These are phyloP conservation scores for Luidia sarsii DNA, from an alignment of 53 echinoderm and acorn worm species.

Conservation along the genomic window DNA sequence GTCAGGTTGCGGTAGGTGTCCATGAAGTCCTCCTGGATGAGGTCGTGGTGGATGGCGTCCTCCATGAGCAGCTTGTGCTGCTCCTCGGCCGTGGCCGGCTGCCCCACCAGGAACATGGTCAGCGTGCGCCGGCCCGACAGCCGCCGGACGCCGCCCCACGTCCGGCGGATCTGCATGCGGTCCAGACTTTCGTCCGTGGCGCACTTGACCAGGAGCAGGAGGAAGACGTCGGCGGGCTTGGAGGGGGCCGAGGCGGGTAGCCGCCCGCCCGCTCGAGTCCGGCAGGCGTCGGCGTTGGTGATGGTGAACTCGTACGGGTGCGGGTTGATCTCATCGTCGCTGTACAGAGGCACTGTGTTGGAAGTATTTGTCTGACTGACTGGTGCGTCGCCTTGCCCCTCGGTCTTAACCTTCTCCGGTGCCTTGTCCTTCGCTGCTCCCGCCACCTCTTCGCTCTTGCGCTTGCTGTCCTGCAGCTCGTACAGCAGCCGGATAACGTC, in stretches of 20 bases:
- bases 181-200: conserved; percentile 34
- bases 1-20: conserved; percentile 52
- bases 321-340: conserved; percentile 34
- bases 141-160: conserved; percentile 41
- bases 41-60: conserved; percentile 47
- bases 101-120: conserved; percentile 51
- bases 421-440: neutral
- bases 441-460: neutral
- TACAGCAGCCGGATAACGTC: conserved; percentile 9
- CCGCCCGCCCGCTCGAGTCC: neutral
- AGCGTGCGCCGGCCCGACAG: conserved; percentile 15
- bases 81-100: neutral
- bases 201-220: conserved; percentile 30
- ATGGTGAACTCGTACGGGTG: conserved; percentile 38
- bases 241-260: neutral
- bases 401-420: neutral
- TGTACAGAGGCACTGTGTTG: conserved; percentile 14
- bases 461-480: neutral
- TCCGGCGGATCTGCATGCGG: conserved; percentile 47
- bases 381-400: too few species aligned
- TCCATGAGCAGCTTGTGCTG: conserved; percentile 32
- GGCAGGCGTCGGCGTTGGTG: conserved; percentile 25
- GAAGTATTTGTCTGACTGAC: neutral
- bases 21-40: conserved; percentile 56
- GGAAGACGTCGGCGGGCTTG: conserved; percentile 22